Percentiles rank a stretch among this genome's conserved stretches.
phyloP scores from a whole-genome alignment of 2,888 invertebrate species.

The Agrenia bidenticulata region DNA sequence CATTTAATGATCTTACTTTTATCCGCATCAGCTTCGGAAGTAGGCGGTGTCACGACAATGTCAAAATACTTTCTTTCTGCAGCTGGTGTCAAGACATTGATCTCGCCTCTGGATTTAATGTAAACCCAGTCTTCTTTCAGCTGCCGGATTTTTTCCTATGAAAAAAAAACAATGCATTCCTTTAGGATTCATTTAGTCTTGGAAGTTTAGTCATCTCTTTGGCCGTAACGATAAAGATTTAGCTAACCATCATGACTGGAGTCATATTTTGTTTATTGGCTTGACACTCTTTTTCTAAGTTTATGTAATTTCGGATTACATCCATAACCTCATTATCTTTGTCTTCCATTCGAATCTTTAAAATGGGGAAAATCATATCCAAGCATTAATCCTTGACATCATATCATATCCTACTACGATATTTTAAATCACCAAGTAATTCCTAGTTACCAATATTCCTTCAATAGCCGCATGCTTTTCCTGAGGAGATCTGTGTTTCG shows the following conservation, averaged over 20 bases:
- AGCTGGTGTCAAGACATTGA: constrained; percentile 43
- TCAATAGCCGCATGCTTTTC: constrained; percentile 47
- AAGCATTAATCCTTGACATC: background rate
- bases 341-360: constrained; percentile 58
- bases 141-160: constrained; percentile 61
- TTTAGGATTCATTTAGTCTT: background rate
- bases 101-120: constrained; percentile 54
- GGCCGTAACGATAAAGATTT: constrained; percentile 49
- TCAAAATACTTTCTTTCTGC: constrained; percentile 46
- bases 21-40: no score
- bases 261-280: constrained; percentile 59
- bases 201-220: background rate
- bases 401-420: no score
- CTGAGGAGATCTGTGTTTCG: constrained; percentile 47
- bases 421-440: no score
- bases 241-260: constrained; percentile 59
- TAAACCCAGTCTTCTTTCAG: constrained; percentile 62
- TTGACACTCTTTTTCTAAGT: constrained; percentile 63
- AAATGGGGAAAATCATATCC: background rate
- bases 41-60: constrained; percentile 18
- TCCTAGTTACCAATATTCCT: constrained; percentile 39
- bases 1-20: no score
- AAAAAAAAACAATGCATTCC: constrained; percentile 13
- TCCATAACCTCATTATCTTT: constrained; percentile 65
- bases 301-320: constrained; percentile 66